Evolutionary conservation across 2,888 invertebrate genomes (phyloP).

Genomic region (Leucozona laternaria): DNA sequence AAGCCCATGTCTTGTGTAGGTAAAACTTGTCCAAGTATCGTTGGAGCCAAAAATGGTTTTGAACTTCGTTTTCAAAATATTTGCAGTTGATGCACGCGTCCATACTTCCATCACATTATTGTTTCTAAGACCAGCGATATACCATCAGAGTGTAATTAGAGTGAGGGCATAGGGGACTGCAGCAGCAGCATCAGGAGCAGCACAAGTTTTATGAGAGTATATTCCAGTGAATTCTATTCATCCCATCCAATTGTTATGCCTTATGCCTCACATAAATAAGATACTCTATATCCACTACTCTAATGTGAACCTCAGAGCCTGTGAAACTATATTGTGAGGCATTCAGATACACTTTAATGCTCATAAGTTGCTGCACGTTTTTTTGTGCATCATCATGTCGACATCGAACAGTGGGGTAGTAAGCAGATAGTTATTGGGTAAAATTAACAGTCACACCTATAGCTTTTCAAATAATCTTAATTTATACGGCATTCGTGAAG

Average conservation of each 20-base stretch:
- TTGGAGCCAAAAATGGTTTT: constrained; percentile 50
- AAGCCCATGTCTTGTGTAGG: constrained; percentile 9
- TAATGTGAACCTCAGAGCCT: constrained; percentile 18
- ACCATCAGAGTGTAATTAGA: constrained; percentile 29
- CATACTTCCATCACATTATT: constrained; percentile 17
- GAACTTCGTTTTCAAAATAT: constrained; percentile 60
- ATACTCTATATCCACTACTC: constrained; percentile 26
- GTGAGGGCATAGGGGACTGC: not conserved
- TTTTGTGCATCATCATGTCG: constrained; percentile 13
- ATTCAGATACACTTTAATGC: constrained; percentile 33
- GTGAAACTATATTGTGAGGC: not conserved
- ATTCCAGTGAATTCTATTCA: constrained; percentile 38
- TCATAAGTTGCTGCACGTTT: constrained; percentile 54
- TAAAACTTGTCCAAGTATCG: constrained; percentile 18
- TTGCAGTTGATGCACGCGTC: constrained; percentile 56
- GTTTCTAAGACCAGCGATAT: not conserved
- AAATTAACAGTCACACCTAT: not conserved
- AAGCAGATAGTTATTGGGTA: not conserved
- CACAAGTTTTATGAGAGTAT: constrained; percentile 38
- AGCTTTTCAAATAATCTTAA: no score
- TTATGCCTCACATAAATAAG: constrained; percentile 52
- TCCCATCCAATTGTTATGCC: constrained; percentile 39
- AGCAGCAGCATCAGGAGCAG: not conserved
- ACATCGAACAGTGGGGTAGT: not conserved
- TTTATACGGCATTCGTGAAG: no score